A percentile compares a stretch with the other conserved stretches of the same genome.
phyloP scores from a whole-genome alignment of 1,140 invertebrate genomes.

The Zaprionus nigranus region DNA sequence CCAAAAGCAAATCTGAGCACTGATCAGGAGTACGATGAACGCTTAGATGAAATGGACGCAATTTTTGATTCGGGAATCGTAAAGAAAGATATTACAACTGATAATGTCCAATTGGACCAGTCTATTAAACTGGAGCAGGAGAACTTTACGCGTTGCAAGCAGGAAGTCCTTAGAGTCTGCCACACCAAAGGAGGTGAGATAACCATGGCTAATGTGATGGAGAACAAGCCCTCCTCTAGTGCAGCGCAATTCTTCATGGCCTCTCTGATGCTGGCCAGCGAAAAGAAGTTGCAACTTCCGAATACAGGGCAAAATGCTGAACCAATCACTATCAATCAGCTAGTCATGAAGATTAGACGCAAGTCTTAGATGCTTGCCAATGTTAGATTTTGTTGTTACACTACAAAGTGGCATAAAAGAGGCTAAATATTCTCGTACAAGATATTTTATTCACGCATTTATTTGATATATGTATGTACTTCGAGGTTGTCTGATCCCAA shows the following conservation, averaged over 20 bases:
- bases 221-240: neutral
- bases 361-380: neutral
- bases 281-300: neutral
- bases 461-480: too few relatives aligned
- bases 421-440: neutral
- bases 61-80: too few relatives aligned
- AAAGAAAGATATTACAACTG: too few relatives aligned
- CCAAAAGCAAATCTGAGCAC: too few relatives aligned
- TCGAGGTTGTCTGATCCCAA: neutral
- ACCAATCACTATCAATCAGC: neutral
- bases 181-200: neutral
- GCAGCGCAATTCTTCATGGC: neutral
- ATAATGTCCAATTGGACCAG: neutral
- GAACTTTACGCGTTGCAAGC: neutral
- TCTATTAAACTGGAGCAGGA: neutral
- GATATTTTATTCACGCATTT: too few relatives aligned
- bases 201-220: constrained; percentile 3
- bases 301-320: neutral
- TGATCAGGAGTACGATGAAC: too few relatives aligned
- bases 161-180: too few relatives aligned
- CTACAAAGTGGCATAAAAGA: neutral
- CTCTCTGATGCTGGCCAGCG: neutral
- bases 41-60: too few relatives aligned
- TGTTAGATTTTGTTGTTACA: too few relatives aligned
- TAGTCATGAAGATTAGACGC: neutral